phyloP scores from a whole-genome alignment of 1,140 invertebrate genomes.

The Drosophila melanica region DNA sequence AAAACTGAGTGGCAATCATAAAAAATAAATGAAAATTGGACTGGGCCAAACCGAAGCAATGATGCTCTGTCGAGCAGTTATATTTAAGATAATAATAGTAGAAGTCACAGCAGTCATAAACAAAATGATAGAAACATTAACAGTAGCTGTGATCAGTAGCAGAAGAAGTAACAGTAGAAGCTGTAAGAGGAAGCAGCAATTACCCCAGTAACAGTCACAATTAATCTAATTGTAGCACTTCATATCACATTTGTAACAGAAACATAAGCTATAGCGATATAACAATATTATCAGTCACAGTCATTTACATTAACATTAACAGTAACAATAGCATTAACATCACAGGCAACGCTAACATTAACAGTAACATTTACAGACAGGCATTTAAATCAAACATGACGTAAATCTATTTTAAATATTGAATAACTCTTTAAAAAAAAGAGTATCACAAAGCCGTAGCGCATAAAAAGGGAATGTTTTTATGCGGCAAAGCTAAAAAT shows the following conservation, averaged over 20 bases:
- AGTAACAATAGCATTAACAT: background rate
- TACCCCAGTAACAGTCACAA: no score
- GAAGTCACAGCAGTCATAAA: no score
- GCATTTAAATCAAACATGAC: background rate
- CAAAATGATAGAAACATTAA: no score
- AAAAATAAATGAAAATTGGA: slow-evolving; percentile 5
- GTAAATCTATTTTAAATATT: background rate
- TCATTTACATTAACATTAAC: background rate
- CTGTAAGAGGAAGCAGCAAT: no score
- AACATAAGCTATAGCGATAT: no score
- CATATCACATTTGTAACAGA: no score
- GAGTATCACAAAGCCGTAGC: slow-evolving; percentile 43
- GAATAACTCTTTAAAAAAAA: slow-evolving; percentile 15
- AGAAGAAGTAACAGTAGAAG: no score
- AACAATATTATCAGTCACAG: no score
- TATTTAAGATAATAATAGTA: background rate
- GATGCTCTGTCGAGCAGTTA: slow-evolving; percentile 13
- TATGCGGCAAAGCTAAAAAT: slow-evolving; percentile 63
- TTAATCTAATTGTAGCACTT: no score
- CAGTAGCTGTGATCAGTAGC: no score
- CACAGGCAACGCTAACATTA: background rate
- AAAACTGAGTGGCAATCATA: slow-evolving; percentile 41
- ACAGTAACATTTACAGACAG: background rate
- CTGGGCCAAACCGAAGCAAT: slow-evolving; percentile 5
- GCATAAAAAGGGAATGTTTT: slow-evolving; percentile 35